Evolutionary conservation across 2,113 vertebrate genomes (phyloP), one percentile per base, ranked within the genome.

Genomic region (Tapirus terrestris): DNA sequence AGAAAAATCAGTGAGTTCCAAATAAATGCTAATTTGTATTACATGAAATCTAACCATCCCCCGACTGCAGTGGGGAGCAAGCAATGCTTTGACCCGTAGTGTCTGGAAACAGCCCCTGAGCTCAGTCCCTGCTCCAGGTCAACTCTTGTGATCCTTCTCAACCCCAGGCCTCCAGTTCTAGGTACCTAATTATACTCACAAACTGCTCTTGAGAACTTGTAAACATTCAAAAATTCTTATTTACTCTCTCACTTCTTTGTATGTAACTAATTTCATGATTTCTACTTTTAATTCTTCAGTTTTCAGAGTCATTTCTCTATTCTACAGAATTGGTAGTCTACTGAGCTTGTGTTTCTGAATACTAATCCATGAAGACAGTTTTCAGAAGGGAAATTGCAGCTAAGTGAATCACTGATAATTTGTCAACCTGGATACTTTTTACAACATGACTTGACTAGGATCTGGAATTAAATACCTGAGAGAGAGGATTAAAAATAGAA

Each of bases 401-500:
- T 96, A 94, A 97, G 39, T 33, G 91, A 95, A 92, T 58, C 48
- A 18, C 80, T 56, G 83, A 75, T 97, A 77, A 96, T 96, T 97
- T 94, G 89, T 97, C 89, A 96, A 91, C 58, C 13, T 89, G 96
- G 63, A 70, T 87, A 63, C 65, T 76, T 95, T 89, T 80, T 83
- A 61, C 65, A 73, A 45, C 75, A 87, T 95, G 96, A 87, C 88
- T 97, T 82, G 92, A 97, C 82, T 61, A n/a, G 63, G 83, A 63
- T 93, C 93, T 68, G 87, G 51, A 95, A 96, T 93, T 94, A 96
- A 96, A 91, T 51, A 72, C 79, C 43, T 3, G 0, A 51, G 79
- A 95, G 89, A 81, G 86, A 93, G 53, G 70, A 89, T 92, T 97
- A 95, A 97, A 97, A 97, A 96, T 96, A 97, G 83, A 96, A 96